These are phyloP conservation scores for Catostomus latipinnis DNA, from an alignment of 2,797 vertebrate genomes.

Conservation along the genomic window DNA sequence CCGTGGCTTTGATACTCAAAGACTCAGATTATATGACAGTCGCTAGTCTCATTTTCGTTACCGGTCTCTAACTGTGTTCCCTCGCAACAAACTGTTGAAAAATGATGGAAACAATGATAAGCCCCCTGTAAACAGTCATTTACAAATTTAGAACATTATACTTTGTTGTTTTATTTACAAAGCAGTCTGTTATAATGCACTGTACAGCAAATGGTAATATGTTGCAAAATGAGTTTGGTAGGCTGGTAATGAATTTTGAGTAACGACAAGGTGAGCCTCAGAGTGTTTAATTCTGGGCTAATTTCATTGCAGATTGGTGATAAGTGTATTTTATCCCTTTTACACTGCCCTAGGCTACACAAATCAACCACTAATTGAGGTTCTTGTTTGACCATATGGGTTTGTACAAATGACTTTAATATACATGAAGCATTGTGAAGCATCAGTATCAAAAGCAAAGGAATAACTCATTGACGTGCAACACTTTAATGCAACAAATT, in stretches of 20 bases:
- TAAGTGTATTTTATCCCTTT: slow-evolving; percentile 65
- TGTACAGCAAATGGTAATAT: slow-evolving; percentile 66
- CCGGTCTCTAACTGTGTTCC: slow-evolving; percentile 49
- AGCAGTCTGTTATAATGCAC: slow-evolving; percentile 65
- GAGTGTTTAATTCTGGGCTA: slow-evolving; percentile 56
- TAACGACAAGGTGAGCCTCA: slow-evolving; percentile 53
- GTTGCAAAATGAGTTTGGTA: slow-evolving; percentile 65
- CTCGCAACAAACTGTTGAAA: slow-evolving; percentile 35
- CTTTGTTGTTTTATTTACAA: slow-evolving; percentile 72
- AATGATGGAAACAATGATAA: slow-evolving; percentile 51
- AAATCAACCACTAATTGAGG: slow-evolving; percentile 69
- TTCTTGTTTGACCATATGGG: slow-evolving; percentile 66
- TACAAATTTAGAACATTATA: slow-evolving; percentile 66
- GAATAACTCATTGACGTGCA: slow-evolving; percentile 74
- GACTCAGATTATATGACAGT: slow-evolving; percentile 51
- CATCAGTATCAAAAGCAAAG: slow-evolving; percentile 73
- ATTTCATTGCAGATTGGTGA: slow-evolving; percentile 68
- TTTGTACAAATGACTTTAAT: slow-evolving; percentile 80
- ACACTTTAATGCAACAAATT: slow-evolving; percentile 72
- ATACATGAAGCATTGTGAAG: slow-evolving; percentile 71
- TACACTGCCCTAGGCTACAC: slow-evolving; percentile 64
- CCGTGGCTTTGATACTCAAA: slow-evolving; percentile 50
- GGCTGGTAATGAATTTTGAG: slow-evolving; percentile 68
- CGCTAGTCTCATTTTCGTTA: slow-evolving; percentile 39
- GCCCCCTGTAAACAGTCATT: slow-evolving; percentile 61